Base-by-base conservation (phyloP, 1,140 invertebrate genomes). In the Zaprionus kolodkinae region DNA sequence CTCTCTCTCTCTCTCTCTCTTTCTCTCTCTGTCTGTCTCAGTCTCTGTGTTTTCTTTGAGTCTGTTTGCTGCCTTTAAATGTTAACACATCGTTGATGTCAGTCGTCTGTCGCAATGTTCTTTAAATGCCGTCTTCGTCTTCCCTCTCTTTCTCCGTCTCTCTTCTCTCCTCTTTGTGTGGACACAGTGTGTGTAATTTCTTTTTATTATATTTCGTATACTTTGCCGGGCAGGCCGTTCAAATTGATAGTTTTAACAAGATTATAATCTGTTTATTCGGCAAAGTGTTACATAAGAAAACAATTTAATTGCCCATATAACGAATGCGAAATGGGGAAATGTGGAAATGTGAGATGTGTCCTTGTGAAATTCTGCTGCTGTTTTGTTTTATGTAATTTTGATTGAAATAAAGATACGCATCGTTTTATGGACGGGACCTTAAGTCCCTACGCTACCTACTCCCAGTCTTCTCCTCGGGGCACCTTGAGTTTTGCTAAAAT, bases 261-360 rank as follows among this genome's bases (percentile, higher is more conserved):
- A 85, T 85, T 85, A 85, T 85, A 78, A 85, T 85, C 81, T 85
- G 81, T 85, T 85, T 85, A 85, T 81, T 85, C 74, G 78, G 78
- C 77, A 73, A 72, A 79, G 72, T 68, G 76, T 76, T 76, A 64
- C 70, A 65, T 57, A 33, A 30, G 67, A 81, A 57, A 66, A 76
- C 81, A 83, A 76, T 83, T 83, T 84, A 76, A 78, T 70, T 67
- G 64, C 67, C 63, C 65, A 72, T 72, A 40, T 77, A 81, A 79
- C 38, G 40, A 79, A 76, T 76, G 73, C 70, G 72, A 70, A 83
- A 72, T 15, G 15, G 40, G 40, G 10, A 35, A 35, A 35, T 35
- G 7, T 35, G 33, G 10, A 35, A 79, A 72, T 76, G 73, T 77
- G 77, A 73, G 83, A 66, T 83, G 72, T 82, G 76, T 79, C 69